phyloP scores from a whole-genome alignment of 2,888 invertebrate genomes.

The Hydropsyche betteni region DNA sequence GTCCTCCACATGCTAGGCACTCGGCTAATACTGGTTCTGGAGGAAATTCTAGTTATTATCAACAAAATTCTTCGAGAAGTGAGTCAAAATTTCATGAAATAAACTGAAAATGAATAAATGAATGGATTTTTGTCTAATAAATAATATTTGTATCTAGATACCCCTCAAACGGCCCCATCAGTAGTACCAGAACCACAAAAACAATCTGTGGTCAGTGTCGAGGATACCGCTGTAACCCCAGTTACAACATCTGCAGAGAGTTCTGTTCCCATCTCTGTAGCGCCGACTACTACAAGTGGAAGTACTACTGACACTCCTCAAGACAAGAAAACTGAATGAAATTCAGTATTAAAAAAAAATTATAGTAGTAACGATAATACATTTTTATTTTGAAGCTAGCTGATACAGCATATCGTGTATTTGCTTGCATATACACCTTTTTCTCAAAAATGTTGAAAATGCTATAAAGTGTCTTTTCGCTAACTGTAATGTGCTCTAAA shows the following conservation, averaged over 20 bases:
- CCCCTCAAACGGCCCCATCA: conserved; percentile 42
- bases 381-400: background rate
- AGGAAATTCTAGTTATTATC: conserved; percentile 52
- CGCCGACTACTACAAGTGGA: conserved; percentile 55
- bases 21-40: conserved; percentile 47
- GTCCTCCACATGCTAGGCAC: conserved; percentile 54
- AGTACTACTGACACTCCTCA: conserved; percentile 54
- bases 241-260: conserved; percentile 35
- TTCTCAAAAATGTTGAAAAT: background rate
- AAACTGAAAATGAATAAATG: too few species aligned
- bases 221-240: conserved; percentile 52
- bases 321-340: conserved; percentile 39
- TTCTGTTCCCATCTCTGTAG: conserved; percentile 54
- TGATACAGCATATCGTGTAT: background rate
- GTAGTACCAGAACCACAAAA: conserved; percentile 45
- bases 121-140: too few species aligned
- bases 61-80: conserved; percentile 56
- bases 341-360: background rate
- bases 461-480: conserved; percentile 7
- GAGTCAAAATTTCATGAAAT: conserved; percentile 53
- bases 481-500: conserved; percentile 7
- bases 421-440: background rate
- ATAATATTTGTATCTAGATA: conserved; percentile 36
- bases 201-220: conserved; percentile 53
- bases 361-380: background rate